These are phyloP conservation scores for Cynopterus sphinx DNA, from an alignment of 2,797 vertebrate genomes.

Conservation along the genomic window DNA sequence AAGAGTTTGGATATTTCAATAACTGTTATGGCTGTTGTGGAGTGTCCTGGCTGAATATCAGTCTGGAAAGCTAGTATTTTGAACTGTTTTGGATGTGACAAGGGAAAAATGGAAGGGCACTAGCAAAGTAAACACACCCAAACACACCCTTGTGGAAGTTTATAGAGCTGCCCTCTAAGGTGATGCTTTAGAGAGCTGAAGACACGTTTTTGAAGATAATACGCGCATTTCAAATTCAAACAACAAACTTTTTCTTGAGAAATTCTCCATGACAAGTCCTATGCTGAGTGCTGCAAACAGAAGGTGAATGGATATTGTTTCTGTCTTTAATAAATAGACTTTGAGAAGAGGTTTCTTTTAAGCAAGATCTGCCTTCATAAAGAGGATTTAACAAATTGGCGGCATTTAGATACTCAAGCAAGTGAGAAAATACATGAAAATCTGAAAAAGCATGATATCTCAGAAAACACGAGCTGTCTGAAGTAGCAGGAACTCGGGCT, in stretches of 20 bases:
- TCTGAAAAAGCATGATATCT: background rate
- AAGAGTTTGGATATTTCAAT: background rate
- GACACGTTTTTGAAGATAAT: background rate
- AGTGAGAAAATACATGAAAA: background rate
- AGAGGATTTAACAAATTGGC: background rate
- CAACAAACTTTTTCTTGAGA: background rate
- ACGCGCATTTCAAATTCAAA: background rate
- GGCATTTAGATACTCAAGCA: background rate
- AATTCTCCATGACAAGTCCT: background rate
- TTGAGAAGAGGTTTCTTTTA: background rate
- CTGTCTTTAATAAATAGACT: background rate
- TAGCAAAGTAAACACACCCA: background rate
- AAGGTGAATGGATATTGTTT: background rate
- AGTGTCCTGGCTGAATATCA: background rate
- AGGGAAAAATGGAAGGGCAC: background rate
- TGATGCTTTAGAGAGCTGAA: background rate
- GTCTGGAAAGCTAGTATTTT: background rate
- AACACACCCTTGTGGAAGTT: background rate
- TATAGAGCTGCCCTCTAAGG: accelerated
- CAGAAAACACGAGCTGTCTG: no score
- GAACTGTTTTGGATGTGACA: background rate
- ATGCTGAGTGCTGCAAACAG: background rate
- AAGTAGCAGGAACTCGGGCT: background rate
- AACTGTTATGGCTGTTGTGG: background rate
- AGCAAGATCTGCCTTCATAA: background rate